Conservation (phyloP, 2,888 invertebrate species). For the Oxycera nigricornis region DNA sequence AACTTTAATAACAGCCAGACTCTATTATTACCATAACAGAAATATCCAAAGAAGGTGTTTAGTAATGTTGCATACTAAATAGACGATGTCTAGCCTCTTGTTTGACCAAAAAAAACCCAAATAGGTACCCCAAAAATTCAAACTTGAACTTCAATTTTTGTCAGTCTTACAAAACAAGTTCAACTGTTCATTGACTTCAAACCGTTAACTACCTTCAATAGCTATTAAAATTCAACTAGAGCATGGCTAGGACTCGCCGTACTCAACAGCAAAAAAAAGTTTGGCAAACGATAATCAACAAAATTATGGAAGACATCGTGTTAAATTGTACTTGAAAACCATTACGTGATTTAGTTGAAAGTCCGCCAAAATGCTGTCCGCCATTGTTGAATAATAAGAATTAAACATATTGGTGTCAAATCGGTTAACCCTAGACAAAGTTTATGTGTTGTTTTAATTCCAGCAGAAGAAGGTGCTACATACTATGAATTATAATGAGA, state of each 20-base stretch:
- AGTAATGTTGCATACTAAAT: too few species aligned
- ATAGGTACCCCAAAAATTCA: too few species aligned
- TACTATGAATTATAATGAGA: slow-evolving; percentile 26
- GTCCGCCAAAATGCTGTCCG: slow-evolving; percentile 39
- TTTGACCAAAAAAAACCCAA: too few species aligned
- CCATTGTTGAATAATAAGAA: background rate
- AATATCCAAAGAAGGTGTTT: too few species aligned
- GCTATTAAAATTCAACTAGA: slow-evolving; percentile 7
- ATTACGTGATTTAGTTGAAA: slow-evolving; percentile 47
- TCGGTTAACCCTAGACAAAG: background rate
- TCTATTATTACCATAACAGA: too few species aligned
- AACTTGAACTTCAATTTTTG: slow-evolving; percentile 17
- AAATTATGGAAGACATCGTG: background rate
- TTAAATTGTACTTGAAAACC: slow-evolving; percentile 30
- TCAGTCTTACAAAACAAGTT: background rate
- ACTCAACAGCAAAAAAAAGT: background rate
- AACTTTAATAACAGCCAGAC: too few species aligned
- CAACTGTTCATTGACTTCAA: slow-evolving; percentile 11
- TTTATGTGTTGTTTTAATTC: slow-evolving; percentile 19
- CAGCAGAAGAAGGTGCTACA: slow-evolving; percentile 9
- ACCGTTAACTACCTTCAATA: background rate
- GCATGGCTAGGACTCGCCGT: background rate
- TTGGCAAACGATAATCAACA: background rate
- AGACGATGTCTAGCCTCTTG: too few species aligned
- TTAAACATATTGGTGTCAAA: slow-evolving; percentile 24